These are phyloP conservation scores for Lordiphosa fenestrarum DNA, from an alignment of 2,888 invertebrate genomes.

Conservation along the genomic window DNA sequence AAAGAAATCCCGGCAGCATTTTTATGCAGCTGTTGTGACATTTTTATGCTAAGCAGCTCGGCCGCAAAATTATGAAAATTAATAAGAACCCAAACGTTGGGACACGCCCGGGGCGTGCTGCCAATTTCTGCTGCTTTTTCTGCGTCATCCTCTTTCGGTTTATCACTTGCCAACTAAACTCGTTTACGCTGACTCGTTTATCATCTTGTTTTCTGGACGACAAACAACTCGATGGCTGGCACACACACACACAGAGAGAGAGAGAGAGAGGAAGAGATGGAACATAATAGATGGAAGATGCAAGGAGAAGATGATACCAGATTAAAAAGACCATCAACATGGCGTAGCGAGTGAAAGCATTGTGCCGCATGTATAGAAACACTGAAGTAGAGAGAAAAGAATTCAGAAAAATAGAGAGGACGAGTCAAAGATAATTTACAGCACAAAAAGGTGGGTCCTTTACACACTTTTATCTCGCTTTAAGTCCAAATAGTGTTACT, in stretches of 20 bases:
- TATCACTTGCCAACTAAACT: constrained; percentile 67
- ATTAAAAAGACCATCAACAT: constrained; percentile 1
- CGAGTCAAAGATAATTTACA: too few species aligned
- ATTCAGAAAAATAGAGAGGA: too few species aligned
- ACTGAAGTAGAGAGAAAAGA: too few species aligned
- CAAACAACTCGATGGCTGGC: constrained; percentile 29
- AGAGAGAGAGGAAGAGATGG: background rate
- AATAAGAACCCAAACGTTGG: constrained; percentile 72
- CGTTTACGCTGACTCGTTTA: constrained; percentile 62
- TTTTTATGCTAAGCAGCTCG: constrained; percentile 69
- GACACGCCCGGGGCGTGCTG: constrained; percentile 42
- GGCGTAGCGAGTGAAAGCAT: too few species aligned
- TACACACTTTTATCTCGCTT: too few species aligned
- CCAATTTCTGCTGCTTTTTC: constrained; percentile 45
- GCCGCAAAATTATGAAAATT: constrained; percentile 70
- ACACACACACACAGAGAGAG: constrained; percentile 22
- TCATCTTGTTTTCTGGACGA: constrained; percentile 52
- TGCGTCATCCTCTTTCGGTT: constrained; percentile 30
- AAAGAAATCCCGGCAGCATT: constrained; percentile 51
- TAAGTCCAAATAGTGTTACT: too few species aligned
- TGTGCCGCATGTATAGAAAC: too few species aligned
- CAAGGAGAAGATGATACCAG: background rate
- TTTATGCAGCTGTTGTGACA: constrained; percentile 71
- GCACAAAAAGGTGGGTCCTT: too few species aligned
- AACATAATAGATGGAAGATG: background rate